Conservation (phyloP, 2,888 invertebrate genomes). For the Leucoma salicis region DNA sequence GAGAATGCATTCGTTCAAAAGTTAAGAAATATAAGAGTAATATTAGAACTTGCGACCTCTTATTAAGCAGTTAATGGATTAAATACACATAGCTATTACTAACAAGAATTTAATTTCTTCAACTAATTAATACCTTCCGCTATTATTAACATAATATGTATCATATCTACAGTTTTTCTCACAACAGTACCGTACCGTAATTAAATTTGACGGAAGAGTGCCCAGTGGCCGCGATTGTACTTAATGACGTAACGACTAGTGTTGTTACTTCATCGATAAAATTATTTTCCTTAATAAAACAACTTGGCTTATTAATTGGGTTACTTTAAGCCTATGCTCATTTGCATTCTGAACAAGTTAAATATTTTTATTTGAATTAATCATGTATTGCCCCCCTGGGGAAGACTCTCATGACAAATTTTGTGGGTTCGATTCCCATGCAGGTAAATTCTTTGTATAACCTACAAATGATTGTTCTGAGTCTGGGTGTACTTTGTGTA, state of each 20-base stretch:
- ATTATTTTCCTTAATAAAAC: constrained; percentile 48
- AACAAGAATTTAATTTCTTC: background rate
- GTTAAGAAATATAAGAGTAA: too few species aligned
- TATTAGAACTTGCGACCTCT: background rate
- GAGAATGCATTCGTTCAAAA: too few species aligned
- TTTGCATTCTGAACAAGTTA: constrained; percentile 14
- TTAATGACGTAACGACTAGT: constrained; percentile 47
- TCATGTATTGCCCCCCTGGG: too few species aligned
- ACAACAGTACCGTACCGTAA: constrained; percentile 42
- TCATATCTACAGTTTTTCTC: constrained; percentile 9
- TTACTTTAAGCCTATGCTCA: constrained; percentile 47
- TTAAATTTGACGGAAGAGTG: constrained; percentile 74
- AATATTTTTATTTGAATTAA: background rate
- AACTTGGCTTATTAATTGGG: constrained; percentile 46
- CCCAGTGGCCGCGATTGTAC: constrained; percentile 53
- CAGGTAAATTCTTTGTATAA: too few species aligned
- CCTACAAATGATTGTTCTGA: too few species aligned
- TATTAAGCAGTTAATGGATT: background rate
- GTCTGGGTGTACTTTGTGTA: too few species aligned
- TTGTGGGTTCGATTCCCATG: too few species aligned
- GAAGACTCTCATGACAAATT: too few species aligned
- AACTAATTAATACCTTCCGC: background rate
- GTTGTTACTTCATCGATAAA: constrained; percentile 59
- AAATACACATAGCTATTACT: background rate
- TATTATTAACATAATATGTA: background rate